These are phyloP conservation scores for Cololabis saira DNA, from an alignment of 2,113 vertebrate species.

Conservation along the genomic window DNA sequence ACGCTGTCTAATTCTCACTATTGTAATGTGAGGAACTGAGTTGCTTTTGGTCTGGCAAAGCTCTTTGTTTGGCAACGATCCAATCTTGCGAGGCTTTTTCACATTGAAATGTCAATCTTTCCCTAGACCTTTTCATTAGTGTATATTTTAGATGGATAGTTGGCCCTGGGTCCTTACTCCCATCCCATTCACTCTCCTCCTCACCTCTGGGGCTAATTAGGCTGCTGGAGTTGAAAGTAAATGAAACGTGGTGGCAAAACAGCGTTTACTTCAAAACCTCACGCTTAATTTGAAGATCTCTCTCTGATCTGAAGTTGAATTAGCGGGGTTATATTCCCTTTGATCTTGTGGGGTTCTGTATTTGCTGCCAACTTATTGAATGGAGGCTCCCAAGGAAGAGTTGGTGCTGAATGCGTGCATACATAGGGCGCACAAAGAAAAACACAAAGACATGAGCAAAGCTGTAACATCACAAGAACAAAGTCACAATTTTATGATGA, in stretches of 20 bases:
- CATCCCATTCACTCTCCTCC: slow-evolving; percentile 46
- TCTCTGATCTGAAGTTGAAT: slow-evolving; percentile 69
- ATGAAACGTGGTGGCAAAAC: slow-evolving; percentile 66
- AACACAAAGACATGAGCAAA: background rate
- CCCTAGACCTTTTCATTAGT: slow-evolving; percentile 65
- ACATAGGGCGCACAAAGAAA: background rate
- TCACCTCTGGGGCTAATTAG: slow-evolving; percentile 77
- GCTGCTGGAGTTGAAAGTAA: slow-evolving; percentile 57
- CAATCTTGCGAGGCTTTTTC: slow-evolving; percentile 40
- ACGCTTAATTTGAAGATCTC: slow-evolving; percentile 64
- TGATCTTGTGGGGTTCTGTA: slow-evolving; percentile 63
- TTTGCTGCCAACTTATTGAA: slow-evolving; percentile 61
- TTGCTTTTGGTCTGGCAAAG: slow-evolving; percentile 24
- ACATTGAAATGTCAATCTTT: slow-evolving; percentile 59
- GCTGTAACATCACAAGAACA: no score
- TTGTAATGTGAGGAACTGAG: slow-evolving; percentile 32
- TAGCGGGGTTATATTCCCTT: slow-evolving; percentile 61
- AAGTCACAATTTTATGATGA: no score
- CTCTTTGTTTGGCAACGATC: slow-evolving; percentile 25
- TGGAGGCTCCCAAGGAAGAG: slow-evolving; percentile 39
- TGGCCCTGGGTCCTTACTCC: slow-evolving; percentile 35
- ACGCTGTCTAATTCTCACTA: slow-evolving; percentile 48
- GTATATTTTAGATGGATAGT: slow-evolving; percentile 54
- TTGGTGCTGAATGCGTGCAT: background rate
- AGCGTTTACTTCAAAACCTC: slow-evolving; percentile 72